Base-by-base conservation (phyloP, 2,113 vertebrate species). In the Hystrix brachyura region DNA sequence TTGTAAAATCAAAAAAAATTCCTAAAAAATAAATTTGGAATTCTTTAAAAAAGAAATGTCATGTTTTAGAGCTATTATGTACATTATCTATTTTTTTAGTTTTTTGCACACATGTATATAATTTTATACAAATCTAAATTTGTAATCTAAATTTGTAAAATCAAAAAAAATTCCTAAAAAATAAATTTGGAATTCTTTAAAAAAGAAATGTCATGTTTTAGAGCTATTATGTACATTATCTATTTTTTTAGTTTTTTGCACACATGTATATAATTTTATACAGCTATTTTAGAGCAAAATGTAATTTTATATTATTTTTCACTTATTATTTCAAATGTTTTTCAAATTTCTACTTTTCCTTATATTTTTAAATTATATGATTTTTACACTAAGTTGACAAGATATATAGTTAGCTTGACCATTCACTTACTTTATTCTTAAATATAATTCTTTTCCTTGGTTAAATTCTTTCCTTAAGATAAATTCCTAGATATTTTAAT, bases 161-260 rank as follows among this genome's bases (percentile, higher is more conserved):
- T 53, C 29, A 48, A 55, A 1, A 57, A 87, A 72, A 94, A 43
- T 74, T 48, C 29, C 38, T 34, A 81, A 90, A 86, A 90, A 85
- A 51, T 55, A 55, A 46, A 29, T 48, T 81, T 69, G 34, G 86
- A 86, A 59, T 82, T 87, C 74, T 84, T 89, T 82, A 34, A 80
- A 91, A 85, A 81, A 48, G 78, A 64, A 92, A 86, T 51, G 18
- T 87, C n/a, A 94, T 76, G 34, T 48, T 76, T n/a, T 19, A 85
- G 21, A 90, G 65, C 17, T 87, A 69, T 15, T 87, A 79, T 72
- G 72, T 59, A 67, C 5, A 59, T 69, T 60, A 53, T 72, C 38
- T 87, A 85, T 29, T 59, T 93, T 74, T 95, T 91, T 80, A 85
- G n/a, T 59, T 93, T 74, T 95, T 91, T 80, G 57, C 34, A 25